These are phyloP conservation scores for Larimichthys crocea DNA, from an alignment of 2,113 vertebrate genomes.

Conservation along the genomic window DNA sequence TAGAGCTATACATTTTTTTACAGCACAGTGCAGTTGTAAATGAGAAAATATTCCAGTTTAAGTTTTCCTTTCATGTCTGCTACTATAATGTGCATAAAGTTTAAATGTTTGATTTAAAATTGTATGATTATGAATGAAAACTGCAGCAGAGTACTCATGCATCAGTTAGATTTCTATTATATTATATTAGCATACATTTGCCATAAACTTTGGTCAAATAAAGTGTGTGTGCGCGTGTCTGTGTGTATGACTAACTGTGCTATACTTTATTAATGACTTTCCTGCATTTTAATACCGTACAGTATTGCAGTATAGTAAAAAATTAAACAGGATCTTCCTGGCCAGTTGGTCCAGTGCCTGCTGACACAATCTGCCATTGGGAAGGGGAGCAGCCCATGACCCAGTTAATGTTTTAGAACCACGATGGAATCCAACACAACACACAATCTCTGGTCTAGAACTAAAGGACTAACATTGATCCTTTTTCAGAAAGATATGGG, in stretches of 20 bases:
- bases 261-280: conserved; percentile 72
- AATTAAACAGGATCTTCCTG: conserved; percentile 62
- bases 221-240: conserved; percentile 11
- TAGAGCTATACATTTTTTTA: conserved; percentile 4
- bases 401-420: conserved; percentile 68
- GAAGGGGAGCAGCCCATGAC: conserved; percentile 68
- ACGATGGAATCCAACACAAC: conserved; percentile 13
- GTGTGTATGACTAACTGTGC: conserved; percentile 49
- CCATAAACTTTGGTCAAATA: conserved; percentile 43
- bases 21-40: conserved; percentile 12
- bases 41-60: neutral
- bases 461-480: neutral
- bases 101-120: conserved; percentile 56
- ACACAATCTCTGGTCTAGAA: conserved; percentile 16
- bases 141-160: conserved; percentile 29
- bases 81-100: conserved; percentile 32
- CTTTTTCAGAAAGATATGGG: neutral
- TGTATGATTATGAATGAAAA: conserved; percentile 38
- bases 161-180: conserved; percentile 45
- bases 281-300: conserved; percentile 70
- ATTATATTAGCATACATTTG: conserved; percentile 57
- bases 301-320: conserved; percentile 69
- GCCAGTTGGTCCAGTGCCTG: conserved; percentile 71
- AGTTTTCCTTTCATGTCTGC: neutral
- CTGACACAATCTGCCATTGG: conserved; percentile 73